phyloP scores from a whole-genome alignment of 2,113 vertebrate species.

The Gyps fulvus region DNA sequence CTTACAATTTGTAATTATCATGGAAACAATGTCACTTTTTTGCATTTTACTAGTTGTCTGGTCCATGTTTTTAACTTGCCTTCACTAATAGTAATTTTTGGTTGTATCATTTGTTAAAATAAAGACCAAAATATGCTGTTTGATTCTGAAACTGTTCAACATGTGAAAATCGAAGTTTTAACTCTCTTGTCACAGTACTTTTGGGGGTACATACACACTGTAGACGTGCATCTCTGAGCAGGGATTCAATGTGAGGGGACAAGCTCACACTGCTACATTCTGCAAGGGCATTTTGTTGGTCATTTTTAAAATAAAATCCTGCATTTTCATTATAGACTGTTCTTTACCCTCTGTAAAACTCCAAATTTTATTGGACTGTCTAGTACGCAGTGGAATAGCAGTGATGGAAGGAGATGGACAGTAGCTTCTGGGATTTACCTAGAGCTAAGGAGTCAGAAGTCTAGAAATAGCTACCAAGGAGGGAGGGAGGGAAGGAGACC shows the following conservation, averaged over 20 bases:
- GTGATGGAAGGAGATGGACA: accelerated
- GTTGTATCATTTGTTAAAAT: slow-evolving; percentile 61
- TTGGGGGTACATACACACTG: background rate
- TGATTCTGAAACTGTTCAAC: background rate
- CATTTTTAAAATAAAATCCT: slow-evolving; percentile 21
- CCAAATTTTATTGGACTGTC: accelerated
- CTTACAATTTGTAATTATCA: slow-evolving; percentile 20
- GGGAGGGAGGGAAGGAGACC: too few species aligned
- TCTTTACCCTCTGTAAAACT: background rate
- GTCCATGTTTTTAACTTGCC: slow-evolving; percentile 27
- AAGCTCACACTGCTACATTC: background rate
- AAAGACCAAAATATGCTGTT: slow-evolving; percentile 62
- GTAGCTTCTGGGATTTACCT: too few species aligned
- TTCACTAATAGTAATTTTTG: slow-evolving; percentile 35
- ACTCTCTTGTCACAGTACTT: too few species aligned
- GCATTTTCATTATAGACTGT: background rate
- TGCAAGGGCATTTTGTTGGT: background rate
- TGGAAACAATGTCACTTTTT: background rate
- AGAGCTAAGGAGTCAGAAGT: accelerated
- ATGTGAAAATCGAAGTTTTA: background rate
- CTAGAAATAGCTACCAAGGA: background rate
- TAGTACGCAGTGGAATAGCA: background rate
- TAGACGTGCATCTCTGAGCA: background rate
- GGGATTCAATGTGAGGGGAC: background rate
- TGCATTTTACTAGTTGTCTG: background rate